Evolutionary conservation across 64 coral and sea anemone species (phyloP), one percentile per base, ranked within the genome.

Genomic region (Actinia tenebrosa): DNA sequence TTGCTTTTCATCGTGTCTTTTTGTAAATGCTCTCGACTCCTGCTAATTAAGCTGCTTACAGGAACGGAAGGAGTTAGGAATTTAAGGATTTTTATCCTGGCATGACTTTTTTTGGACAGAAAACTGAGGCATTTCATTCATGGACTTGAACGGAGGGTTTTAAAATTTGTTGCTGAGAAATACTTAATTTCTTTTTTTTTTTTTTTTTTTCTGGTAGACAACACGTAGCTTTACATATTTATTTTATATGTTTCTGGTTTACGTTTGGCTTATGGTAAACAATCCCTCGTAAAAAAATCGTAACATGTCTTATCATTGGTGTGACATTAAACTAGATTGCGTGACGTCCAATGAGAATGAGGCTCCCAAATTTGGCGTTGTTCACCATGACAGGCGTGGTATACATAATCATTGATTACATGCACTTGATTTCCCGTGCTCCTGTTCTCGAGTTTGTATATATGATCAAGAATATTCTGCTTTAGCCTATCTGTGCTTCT

Each of bases 381-480:
- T 16, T 81, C 16, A n/a, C 16, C 7, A 52, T 53, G 79, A 50
- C 4, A 81, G 79, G 79, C 79, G 79, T 81, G 79, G 79, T 81
- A 23, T 81, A n/a, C 19, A 18, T 53, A 50, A 53, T 42, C n/a
- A 2, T 75, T 75, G 69, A 42, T 30, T 75, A 42, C 26, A 26
- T 75, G 69, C 69, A 26, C 25, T 75, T 75, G 26, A 75, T 75
- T 75, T 75, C 25, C 69, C 69, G 26, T 75, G 26, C 25, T 75
- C 26, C 69, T 75, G 69, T 75, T 75, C 69, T 75, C 69, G 14
- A 75, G 69, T 42, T 75, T 75, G 69, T 75, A 26, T 75, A 14
- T 75, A 75, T 75, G 25, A 75, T 42, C 69, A 75, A 75, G 69
- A 75, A 75, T 15, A 30, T 75, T 18, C n/a, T 9, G 8, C 25